These are phyloP conservation scores for Augiades crinisus DNA, from an alignment of 2,888 invertebrate genomes.

Conservation along the genomic window DNA sequence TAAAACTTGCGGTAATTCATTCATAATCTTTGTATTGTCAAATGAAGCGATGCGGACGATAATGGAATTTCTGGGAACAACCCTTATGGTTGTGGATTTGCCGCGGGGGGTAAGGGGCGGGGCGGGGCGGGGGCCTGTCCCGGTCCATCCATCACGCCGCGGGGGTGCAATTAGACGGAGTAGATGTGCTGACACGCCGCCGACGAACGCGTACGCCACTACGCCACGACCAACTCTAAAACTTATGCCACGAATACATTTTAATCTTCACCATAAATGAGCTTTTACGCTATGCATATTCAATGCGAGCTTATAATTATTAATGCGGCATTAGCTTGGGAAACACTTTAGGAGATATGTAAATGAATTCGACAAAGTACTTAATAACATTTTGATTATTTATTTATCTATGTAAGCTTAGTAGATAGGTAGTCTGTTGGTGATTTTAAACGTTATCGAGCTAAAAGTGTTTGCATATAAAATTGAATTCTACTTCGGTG, in stretches of 20 bases:
- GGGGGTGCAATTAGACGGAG: conserved; percentile 60
- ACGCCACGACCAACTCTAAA: conserved; percentile 33
- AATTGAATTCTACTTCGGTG: too few species aligned
- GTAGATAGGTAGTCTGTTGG: neutral
- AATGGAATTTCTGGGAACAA: conserved; percentile 78
- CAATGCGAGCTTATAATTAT: conserved; percentile 31
- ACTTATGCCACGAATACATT: conserved; percentile 27
- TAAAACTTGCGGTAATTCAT: too few species aligned
- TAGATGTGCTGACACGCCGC: conserved; percentile 76
- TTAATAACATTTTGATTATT: neutral
- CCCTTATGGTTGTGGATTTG: conserved; percentile 67
- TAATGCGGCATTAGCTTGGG: conserved; percentile 30
- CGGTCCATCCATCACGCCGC: conserved; percentile 71
- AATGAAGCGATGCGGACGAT: conserved; percentile 62
- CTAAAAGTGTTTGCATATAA: too few species aligned
- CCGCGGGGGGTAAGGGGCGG: conserved; percentile 47
- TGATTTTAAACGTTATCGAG: too few species aligned
- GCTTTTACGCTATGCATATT: conserved; percentile 31
- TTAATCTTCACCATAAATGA: conserved; percentile 6
- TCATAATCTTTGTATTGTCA: conserved; percentile 57
- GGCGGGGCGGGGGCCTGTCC: conserved; percentile 37
- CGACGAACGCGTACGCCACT: conserved; percentile 38
- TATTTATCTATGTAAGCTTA: neutral
- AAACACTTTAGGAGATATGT: neutral
- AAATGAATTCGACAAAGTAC: neutral